Conservation (phyloP, 2,888 invertebrate genomes). For the Tridacna gigas region DNA sequence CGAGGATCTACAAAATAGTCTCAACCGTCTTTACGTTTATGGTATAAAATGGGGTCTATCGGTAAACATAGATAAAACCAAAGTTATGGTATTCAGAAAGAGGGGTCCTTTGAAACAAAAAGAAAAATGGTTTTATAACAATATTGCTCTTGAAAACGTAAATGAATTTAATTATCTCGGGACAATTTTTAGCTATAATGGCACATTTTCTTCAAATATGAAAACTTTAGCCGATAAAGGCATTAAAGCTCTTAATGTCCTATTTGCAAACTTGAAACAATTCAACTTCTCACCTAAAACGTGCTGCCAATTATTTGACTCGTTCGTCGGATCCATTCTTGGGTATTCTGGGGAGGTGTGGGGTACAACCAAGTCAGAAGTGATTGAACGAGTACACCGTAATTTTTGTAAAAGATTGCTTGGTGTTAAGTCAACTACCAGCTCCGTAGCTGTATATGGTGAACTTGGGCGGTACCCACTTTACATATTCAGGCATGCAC, state of each 20-base stretch:
- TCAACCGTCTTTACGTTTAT: slow-evolving; percentile 26
- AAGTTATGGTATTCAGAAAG: slow-evolving; percentile 42
- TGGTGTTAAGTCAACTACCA: slow-evolving; percentile 23
- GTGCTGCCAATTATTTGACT: slow-evolving; percentile 25
- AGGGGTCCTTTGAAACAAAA: slow-evolving; percentile 10
- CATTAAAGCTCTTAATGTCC: slow-evolving; percentile 23
- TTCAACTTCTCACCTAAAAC: slow-evolving; percentile 14
- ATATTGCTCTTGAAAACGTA: slow-evolving; percentile 19
- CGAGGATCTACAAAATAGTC: slow-evolving; percentile 20
- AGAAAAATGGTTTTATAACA: slow-evolving; percentile 34
- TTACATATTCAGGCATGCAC: slow-evolving; percentile 14
- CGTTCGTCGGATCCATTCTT: slow-evolving; percentile 33
- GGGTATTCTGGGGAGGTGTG: slow-evolving; percentile 21
- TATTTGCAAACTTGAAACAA: slow-evolving; percentile 20
- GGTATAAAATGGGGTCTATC: slow-evolving; percentile 29
- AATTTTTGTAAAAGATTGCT: slow-evolving; percentile 36
- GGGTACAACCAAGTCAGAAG: slow-evolving; percentile 18
- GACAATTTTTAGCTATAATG: slow-evolving; percentile 36
- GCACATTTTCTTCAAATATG: slow-evolving; percentile 27
- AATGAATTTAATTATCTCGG: slow-evolving; percentile 43
- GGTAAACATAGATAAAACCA: slow-evolving; percentile 36
- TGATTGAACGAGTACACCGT: slow-evolving; percentile 35
- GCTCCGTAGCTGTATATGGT: slow-evolving; percentile 32
- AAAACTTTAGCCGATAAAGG: slow-evolving; percentile 32
- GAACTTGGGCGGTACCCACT: slow-evolving; percentile 39